Evolutionary conservation across 2,797 vertebrate species (phyloP), one percentile per base, ranked within the genome.

Genomic region (Eutrigla gurnardus): DNA sequence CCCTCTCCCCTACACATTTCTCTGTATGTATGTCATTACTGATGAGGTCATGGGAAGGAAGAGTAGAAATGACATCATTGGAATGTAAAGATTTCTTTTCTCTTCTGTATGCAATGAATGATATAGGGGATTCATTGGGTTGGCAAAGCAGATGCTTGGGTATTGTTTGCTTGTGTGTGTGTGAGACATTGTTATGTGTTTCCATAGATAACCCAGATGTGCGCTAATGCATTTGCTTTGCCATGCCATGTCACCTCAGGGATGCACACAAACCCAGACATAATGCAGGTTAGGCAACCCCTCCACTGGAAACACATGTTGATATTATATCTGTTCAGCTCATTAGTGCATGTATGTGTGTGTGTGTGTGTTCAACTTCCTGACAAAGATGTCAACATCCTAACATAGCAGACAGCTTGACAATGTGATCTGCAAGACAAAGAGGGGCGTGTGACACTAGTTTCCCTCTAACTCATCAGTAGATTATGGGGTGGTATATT

Each of bases 351-450:
- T 47, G 11, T 53, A 18, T 58, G 25, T 49, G 18, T 6, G 0
- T 55, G 69, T 64, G 49, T 45, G 12, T 52, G 63, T 47, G 62
- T 63, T 60, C 14, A 32, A 75, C 78, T 78, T 86, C 84, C 83
- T 62, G 75, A 65, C 55, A 67, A 59, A 70, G 57, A 73, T 64
- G 73, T 83, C 65, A 80, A 57, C 7, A 67, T 78, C 66, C 72
- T 59, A 32, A 75, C 66, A 65, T 50, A 81, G 77, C 78, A 47
- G 62, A 63, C 49, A 57, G 60, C 60, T 39, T 42, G 50, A 82
- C 59, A 64, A 49, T 63, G 64, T 65, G 50, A 53, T 42, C 13
- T 37, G 17, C 52, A 49, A 75, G 40, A 81, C 77, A 82, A 78
- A 71, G 67, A 64, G 6, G 39, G 57, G 35, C 32, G 54, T 67